These are phyloP conservation scores for Biston betularia DNA, from an alignment of 2,888 invertebrate genomes.

Conservation along the genomic window DNA sequence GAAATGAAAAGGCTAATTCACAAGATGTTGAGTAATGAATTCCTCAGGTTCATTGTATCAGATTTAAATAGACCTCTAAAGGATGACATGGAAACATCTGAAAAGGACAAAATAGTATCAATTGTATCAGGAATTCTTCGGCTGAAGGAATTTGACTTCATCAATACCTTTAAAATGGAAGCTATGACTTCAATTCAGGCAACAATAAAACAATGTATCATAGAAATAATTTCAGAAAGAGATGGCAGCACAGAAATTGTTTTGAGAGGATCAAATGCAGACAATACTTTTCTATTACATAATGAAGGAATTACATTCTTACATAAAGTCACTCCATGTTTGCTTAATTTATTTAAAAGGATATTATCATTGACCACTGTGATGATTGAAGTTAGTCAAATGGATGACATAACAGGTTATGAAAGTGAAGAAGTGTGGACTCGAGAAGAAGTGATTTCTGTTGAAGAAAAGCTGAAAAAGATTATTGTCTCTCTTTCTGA, in stretches of 20 bases:
- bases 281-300: conserved; percentile 85
- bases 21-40: conserved; percentile 98
- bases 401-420: conserved; percentile 84
- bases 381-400: conserved; percentile 90
- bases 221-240: conserved; percentile 88
- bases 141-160: conserved; percentile 94
- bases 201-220: conserved; percentile 94
- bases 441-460: conserved; percentile 88
- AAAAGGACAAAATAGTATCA: conserved; percentile 94
- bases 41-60: conserved; percentile 95
- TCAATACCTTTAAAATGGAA: conserved; percentile 95
- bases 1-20: conserved; percentile 98
- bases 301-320: conserved; percentile 90
- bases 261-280: conserved; percentile 75
- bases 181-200: conserved; percentile 95
- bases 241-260: conserved; percentile 80
- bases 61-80: conserved; percentile 94
- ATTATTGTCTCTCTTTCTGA: conserved; percentile 94
- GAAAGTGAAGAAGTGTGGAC: conserved; percentile 90
- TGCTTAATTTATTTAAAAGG: conserved; percentile 90
- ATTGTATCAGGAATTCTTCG: conserved; percentile 96
- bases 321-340: conserved; percentile 87
- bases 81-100: conserved; percentile 87
- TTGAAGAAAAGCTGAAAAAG: conserved; percentile 90
- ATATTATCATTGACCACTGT: conserved; percentile 91